phyloP scores from a whole-genome alignment of 1,140 invertebrate genomes.

The Dysdera silvatica region DNA sequence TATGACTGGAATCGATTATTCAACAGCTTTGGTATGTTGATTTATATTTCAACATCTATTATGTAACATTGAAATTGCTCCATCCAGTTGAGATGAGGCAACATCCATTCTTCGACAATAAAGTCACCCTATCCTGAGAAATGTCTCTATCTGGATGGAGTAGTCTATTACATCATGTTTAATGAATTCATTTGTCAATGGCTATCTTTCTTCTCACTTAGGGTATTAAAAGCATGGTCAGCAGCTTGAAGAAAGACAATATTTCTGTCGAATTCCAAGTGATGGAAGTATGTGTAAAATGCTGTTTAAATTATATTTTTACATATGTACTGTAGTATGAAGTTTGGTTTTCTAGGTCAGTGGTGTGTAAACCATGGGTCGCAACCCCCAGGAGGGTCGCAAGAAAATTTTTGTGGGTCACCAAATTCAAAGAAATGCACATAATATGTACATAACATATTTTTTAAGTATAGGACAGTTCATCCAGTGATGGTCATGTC shows the following conservation, averaged over 20 bases:
- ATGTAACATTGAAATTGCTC: neutral
- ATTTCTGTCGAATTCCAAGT: conserved; percentile 3
- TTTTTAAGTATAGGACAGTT: no score
- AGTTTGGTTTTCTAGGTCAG: no score
- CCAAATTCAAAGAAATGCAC: no score
- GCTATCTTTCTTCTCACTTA: neutral
- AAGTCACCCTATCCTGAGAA: neutral
- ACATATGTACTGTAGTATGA: no score
- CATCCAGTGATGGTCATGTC: no score
- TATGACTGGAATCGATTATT: conserved; percentile 20
- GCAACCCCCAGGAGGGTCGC: no score
- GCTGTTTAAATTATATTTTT: neutral
- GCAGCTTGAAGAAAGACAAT: conserved; percentile 17
- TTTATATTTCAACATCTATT: neutral
- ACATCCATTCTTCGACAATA: neutral
- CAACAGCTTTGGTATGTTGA: conserved; percentile 16
- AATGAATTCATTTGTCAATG: neutral
- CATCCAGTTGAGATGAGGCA: neutral
- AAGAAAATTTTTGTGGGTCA: no score
- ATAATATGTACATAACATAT: no score
- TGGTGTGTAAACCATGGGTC: no score
- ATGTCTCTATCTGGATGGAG: neutral
- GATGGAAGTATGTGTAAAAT: conserved; percentile 1
- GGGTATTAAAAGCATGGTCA: conserved; percentile 33
- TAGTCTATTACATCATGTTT: neutral